A percentile compares a stretch with the other conserved stretches of the same genome.
These are phyloP conservation scores for Labeo rohita DNA, from an alignment of 2,113 vertebrate species.

Conservation along the genomic window DNA sequence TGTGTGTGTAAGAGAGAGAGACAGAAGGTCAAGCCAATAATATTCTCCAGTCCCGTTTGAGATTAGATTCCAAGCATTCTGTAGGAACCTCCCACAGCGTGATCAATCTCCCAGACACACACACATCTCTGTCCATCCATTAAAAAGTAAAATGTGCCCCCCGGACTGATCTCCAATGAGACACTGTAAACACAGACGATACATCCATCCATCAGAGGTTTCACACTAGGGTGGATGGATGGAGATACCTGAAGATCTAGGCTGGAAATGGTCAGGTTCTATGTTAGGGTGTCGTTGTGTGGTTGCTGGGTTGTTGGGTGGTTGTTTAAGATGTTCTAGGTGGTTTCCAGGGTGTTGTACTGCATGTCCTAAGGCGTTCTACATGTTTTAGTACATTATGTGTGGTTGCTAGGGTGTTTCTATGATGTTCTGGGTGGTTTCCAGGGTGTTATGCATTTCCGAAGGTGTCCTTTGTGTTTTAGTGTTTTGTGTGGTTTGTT, in stretches of 20 bases:
- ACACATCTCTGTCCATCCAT: conserved; percentile 5
- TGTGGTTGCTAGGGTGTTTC: too few species aligned
- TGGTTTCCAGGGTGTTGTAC: not conserved
- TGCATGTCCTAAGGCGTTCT: not conserved
- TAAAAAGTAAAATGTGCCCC: not conserved
- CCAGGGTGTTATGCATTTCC: not conserved
- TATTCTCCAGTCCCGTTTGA: conserved; percentile 38
- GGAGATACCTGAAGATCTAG: not conserved
- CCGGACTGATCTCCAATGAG: conserved; percentile 1
- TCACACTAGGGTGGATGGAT: not conserved
- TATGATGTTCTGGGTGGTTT: not conserved
- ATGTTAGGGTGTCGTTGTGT: not conserved
- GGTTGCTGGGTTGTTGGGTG: not conserved
- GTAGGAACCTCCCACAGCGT: conserved; percentile 29
- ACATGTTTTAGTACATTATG: not conserved
- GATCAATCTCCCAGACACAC: conserved; percentile 27
- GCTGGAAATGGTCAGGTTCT: not conserved
- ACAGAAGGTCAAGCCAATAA: conserved; percentile 45
- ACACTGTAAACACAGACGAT: conserved; percentile 6
- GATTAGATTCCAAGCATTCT: conserved; percentile 57
- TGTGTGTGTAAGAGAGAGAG: not conserved
- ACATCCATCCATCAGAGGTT: not conserved
- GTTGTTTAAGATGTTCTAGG: not conserved
- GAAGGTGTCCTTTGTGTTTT: not conserved
- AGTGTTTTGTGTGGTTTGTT: too few species aligned